Conservation (phyloP, 53 echinoderm and acorn worm genomes). For the Patiria pectinifera region DNA sequence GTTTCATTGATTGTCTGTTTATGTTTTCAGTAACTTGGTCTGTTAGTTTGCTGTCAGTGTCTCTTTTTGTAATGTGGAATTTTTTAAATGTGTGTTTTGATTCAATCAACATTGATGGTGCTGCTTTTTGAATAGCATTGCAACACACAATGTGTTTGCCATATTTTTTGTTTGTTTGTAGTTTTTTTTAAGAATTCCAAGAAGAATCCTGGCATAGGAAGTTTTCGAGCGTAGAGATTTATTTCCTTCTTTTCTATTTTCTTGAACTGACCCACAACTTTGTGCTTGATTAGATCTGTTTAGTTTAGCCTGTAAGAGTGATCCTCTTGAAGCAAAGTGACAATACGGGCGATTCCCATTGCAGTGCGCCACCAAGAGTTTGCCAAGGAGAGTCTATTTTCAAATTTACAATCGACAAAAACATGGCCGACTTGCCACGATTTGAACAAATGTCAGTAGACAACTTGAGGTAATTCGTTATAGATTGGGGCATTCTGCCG, state of each 20-base stretch:
- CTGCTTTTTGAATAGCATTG: neutral
- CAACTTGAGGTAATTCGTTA: too few species aligned
- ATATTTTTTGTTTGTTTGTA: too few species aligned
- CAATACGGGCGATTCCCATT: neutral
- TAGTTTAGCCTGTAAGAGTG: neutral
- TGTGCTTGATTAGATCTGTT: neutral
- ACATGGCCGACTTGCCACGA: too few species aligned
- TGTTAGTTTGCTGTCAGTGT: neutral
- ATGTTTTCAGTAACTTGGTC: neutral
- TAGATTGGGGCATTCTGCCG: too few species aligned
- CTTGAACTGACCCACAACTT: neutral
- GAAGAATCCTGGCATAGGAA: neutral
- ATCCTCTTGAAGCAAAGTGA: neutral
- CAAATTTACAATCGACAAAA: too few species aligned
- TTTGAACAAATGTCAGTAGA: too few species aligned
- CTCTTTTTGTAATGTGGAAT: neutral
- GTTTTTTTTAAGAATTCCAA: neutral
- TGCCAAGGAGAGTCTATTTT: too few species aligned
- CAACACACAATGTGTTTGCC: too few species aligned
- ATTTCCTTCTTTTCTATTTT: neutral
- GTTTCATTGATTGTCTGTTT: too few species aligned
- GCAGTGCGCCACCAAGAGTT: too few species aligned
- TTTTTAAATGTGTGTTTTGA: neutral
- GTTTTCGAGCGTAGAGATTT: neutral
- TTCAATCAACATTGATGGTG: neutral